Conservation (phyloP, 2,888 invertebrate genomes). For the Euphydryas editha region DNA sequence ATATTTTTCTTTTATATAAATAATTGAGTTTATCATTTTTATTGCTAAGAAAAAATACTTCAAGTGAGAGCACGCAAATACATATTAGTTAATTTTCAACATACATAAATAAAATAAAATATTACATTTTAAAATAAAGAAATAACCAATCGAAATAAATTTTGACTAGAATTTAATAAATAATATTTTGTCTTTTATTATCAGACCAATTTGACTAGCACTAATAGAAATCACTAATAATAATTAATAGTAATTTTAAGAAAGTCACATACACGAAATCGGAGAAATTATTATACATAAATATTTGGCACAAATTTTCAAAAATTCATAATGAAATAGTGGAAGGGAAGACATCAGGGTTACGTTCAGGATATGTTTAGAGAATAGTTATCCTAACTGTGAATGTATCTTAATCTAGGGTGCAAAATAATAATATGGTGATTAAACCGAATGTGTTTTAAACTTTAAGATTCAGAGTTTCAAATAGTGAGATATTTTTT, state of each 20-base stretch:
- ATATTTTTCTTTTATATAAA: constrained; percentile 76
- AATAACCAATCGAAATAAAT: constrained; percentile 65
- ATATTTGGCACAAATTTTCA: constrained; percentile 77
- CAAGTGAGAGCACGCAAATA: constrained; percentile 70
- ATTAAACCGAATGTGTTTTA: constrained; percentile 51
- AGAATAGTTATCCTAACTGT: constrained; percentile 67
- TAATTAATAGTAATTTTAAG: constrained; percentile 48
- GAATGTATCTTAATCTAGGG: constrained; percentile 48
- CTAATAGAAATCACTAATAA: constrained; percentile 61
- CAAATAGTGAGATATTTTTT: constrained; percentile 20
- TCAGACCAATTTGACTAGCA: constrained; percentile 80
- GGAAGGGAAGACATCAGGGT: constrained; percentile 79
- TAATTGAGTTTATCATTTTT: constrained; percentile 82
- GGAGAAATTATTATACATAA: constrained; percentile 54
- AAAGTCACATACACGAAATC: constrained; percentile 54
- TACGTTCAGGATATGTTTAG: constrained; percentile 76
- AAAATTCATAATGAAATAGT: constrained; percentile 70
- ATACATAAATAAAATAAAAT: constrained; percentile 52
- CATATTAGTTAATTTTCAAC: constrained; percentile 54
- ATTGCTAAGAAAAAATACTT: constrained; percentile 74
- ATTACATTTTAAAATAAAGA: constrained; percentile 57
- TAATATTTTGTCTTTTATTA: constrained; percentile 62
- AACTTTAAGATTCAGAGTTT: constrained; percentile 23
- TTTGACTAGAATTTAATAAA: constrained; percentile 77
- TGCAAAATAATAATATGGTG: constrained; percentile 75